Evolutionary conservation across 2,113 vertebrate species (phyloP), one percentile per base, ranked within the genome.

Genomic region (Zosterops pallidus): DNA sequence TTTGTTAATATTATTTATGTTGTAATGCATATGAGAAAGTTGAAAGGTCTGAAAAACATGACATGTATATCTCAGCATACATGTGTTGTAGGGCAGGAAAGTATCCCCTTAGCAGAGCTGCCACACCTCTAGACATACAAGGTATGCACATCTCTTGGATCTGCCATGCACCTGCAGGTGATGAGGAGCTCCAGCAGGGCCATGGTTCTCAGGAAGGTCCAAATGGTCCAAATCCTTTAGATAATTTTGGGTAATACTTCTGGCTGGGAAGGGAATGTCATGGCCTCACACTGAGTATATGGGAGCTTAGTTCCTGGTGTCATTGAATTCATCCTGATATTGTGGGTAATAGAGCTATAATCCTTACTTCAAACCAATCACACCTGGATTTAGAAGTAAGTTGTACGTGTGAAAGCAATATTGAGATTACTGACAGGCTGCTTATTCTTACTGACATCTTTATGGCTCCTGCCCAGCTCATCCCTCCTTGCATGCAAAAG

Each of bases 71-170:
- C 42, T 59, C 56, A 82, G 17, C 14, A 33, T 35, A 28, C 12
- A 1, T 15, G 42, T 23, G 6, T 12, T 2, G 0, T 11, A 49
- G 37, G 50, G 64, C 9, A 80, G 63, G 53, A 89, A 77, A 46
- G 12, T 5, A 9, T 8, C 12, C 62, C 71, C 42, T 92, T 11
- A 69, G 46, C 37, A 88, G 75, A 80, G 28, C n/a, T 72, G 25
- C 21, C 12, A 1, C 29, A 21, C 24, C 37, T 92, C 28, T 31
- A 76, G 50, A 49, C 25, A 20, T 9, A 23, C 4, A 44, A 71
- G 35, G 24, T 4, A 0, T 28, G 39, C 23, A 21, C 26, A 31
- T 44, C 19, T 37, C 22, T 62, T 0, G 0, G 24, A 23, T 49
- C 42, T 77, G 50, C 55, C 52, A 12, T 5, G 12, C 12, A 46